Evolutionary conservation across 2,888 invertebrate genomes (phyloP).

Genomic region (Orthonevra nobilis): DNA sequence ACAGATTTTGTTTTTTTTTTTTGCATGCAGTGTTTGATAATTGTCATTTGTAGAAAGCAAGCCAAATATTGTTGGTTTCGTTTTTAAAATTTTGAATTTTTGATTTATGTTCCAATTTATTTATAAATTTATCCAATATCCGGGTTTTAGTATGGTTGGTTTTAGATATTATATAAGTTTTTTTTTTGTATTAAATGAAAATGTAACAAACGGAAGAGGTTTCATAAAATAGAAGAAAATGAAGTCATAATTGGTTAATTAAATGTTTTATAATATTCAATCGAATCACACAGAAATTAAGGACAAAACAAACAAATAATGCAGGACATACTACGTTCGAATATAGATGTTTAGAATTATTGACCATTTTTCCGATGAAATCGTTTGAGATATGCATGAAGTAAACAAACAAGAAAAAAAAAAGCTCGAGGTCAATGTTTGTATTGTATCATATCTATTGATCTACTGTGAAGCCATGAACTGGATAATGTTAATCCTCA

Average conservation of each 20-base stretch:
- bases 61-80: conserved; percentile 47
- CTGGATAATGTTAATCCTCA: too few species aligned
- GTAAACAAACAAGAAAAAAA: too few species aligned
- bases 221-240: conserved; percentile 66
- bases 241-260: conserved; percentile 65
- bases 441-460: too few species aligned
- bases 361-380: too few species aligned
- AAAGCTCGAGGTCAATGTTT: too few species aligned
- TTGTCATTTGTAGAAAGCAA: conserved; percentile 51
- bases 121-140: conserved; percentile 65
- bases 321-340: conserved; percentile 14
- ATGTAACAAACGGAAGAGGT: conserved; percentile 59
- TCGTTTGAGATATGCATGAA: too few species aligned
- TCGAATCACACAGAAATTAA: conserved; percentile 59
- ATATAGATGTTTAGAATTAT: conserved; percentile 22
- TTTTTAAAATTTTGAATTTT: conserved; percentile 48
- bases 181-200: conserved; percentile 66
- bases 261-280: conserved; percentile 40
- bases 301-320: conserved; percentile 41
- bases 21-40: conserved; percentile 67
- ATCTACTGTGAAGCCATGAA: too few species aligned
- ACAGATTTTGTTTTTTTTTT: conserved; percentile 68
- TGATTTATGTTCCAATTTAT: conserved; percentile 38
- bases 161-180: conserved; percentile 54
- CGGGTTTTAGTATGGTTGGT: conserved; percentile 68